Evolutionary conservation across 2,888 invertebrate species (phyloP).

Genomic region (Athripsodes cinereus): DNA sequence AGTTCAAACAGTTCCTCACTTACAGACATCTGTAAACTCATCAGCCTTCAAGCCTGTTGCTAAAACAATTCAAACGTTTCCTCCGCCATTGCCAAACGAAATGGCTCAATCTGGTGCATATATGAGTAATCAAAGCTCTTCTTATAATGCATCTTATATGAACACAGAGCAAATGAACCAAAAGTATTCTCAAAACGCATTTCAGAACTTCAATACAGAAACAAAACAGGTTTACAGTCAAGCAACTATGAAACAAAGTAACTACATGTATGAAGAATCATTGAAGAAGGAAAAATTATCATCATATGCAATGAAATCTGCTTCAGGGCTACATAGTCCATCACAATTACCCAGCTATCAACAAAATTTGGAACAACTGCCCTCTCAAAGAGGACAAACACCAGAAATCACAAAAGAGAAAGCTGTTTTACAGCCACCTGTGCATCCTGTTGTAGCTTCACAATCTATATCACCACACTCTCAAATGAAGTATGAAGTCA

Average conservation of each 20-base stretch:
- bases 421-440: conserved; percentile 41
- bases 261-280: conserved; percentile 22
- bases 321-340: conserved; percentile 56
- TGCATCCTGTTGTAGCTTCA: conserved; percentile 38
- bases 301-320: conserved; percentile 38
- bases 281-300: conserved; percentile 40
- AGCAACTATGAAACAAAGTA: conserved; percentile 9
- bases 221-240: conserved; percentile 39
- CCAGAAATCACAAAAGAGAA: conserved; percentile 48
- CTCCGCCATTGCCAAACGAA: conserved; percentile 39
- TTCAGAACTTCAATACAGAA: conserved; percentile 29
- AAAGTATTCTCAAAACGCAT: not conserved
- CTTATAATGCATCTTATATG: not conserved
- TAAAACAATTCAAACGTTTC: conserved; percentile 38
- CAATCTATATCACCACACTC: conserved; percentile 38
- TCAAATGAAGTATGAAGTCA: conserved; percentile 30
- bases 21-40: conserved; percentile 40
- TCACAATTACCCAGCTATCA: conserved; percentile 61
- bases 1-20: conserved; percentile 40
- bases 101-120: conserved; percentile 30
- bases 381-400: conserved; percentile 53
- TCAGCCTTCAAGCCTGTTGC: conserved; percentile 48
- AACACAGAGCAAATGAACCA: not conserved
- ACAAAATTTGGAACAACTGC: conserved; percentile 54
- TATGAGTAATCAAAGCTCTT: not conserved